Percentiles rank a stretch among this genome's conserved stretches.
Conservation (phyloP, 2,888 invertebrate genomes). For the Synanthedon myopaeformis region DNA sequence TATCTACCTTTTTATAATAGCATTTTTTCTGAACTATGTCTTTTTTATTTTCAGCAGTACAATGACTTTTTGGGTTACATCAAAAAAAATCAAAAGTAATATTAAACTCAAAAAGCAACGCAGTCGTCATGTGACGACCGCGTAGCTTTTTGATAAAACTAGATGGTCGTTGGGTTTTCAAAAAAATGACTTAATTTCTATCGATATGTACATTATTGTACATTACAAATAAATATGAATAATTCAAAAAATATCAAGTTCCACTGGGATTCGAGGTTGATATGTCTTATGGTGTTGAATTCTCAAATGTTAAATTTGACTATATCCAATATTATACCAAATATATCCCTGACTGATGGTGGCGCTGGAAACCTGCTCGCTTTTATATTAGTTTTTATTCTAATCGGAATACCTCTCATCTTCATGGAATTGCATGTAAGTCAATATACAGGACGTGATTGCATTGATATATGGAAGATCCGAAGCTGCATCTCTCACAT, state of each 20-base stretch:
- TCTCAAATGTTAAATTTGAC: slow-evolving; percentile 28
- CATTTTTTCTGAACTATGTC: too few relatives aligned
- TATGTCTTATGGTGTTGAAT: slow-evolving; percentile 25
- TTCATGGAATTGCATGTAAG: slow-evolving; percentile 51
- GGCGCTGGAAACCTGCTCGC: slow-evolving; percentile 27
- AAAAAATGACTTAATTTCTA: too few relatives aligned
- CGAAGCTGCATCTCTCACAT: slow-evolving; percentile 41
- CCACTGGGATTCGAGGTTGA: slow-evolving; percentile 15
- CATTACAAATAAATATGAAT: too few relatives aligned
- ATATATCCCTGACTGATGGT: slow-evolving; percentile 24
- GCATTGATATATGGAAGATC: slow-evolving; percentile 41
- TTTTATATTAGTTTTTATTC: slow-evolving; percentile 18
- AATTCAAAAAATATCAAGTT: slow-evolving; percentile 1
- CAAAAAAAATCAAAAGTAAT: too few relatives aligned
- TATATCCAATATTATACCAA: slow-evolving; percentile 24
- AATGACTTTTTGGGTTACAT: too few relatives aligned
- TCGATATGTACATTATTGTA: too few relatives aligned
- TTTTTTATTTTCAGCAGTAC: too few relatives aligned
- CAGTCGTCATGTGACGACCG: too few relatives aligned
- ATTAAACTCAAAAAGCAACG: too few relatives aligned
- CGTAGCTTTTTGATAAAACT: too few relatives aligned
- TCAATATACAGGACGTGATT: slow-evolving; percentile 50
- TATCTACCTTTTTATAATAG: too few relatives aligned
- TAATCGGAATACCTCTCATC: slow-evolving; percentile 43
- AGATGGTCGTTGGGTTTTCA: too few relatives aligned